Evolutionary conservation across 2,797 vertebrate genomes (phyloP).

Genomic region (Parambassis ranga): DNA sequence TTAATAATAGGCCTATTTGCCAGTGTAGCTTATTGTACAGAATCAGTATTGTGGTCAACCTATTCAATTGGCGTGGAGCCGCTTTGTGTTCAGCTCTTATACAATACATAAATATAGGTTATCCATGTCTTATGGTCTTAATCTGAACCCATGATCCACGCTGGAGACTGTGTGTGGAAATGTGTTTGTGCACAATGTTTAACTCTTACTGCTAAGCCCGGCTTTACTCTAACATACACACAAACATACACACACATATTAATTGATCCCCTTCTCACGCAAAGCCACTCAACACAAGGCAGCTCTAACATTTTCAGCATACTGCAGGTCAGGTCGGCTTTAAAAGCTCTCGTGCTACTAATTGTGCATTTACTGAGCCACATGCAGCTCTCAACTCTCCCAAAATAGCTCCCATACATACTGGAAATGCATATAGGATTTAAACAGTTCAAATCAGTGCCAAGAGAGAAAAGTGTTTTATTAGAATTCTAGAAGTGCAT

Average conservation of each 20-base stretch:
- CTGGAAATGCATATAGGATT: background rate
- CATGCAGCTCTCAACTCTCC: conserved; percentile 11
- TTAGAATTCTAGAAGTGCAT: background rate
- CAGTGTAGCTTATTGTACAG: too few species aligned
- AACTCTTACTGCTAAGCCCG: conserved; percentile 48
- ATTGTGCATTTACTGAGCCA: conserved; percentile 37
- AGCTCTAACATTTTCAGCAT: conserved; percentile 44
- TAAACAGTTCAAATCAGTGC: background rate
- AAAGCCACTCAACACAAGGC: conserved; percentile 56
- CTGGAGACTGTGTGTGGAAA: conserved; percentile 25
- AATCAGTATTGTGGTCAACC: background rate
- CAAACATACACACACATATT: conserved; percentile 11
- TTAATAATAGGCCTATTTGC: too few species aligned
- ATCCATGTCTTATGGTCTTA: conserved; percentile 66
- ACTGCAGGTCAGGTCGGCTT: conserved; percentile 31
- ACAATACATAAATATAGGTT: conserved; percentile 66
- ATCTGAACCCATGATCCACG: conserved; percentile 64
- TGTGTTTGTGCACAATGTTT: conserved; percentile 34
- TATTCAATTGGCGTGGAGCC: background rate
- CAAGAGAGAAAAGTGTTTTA: background rate
- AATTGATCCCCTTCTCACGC: conserved; percentile 63
- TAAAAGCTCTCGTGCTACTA: conserved; percentile 37
- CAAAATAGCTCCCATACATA: conserved; percentile 25
- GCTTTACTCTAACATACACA: conserved; percentile 41
- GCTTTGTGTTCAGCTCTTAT: conserved; percentile 20